phyloP scores from a whole-genome alignment of 2,113 vertebrate species.

The Oncorhynchus gorbuscha region DNA sequence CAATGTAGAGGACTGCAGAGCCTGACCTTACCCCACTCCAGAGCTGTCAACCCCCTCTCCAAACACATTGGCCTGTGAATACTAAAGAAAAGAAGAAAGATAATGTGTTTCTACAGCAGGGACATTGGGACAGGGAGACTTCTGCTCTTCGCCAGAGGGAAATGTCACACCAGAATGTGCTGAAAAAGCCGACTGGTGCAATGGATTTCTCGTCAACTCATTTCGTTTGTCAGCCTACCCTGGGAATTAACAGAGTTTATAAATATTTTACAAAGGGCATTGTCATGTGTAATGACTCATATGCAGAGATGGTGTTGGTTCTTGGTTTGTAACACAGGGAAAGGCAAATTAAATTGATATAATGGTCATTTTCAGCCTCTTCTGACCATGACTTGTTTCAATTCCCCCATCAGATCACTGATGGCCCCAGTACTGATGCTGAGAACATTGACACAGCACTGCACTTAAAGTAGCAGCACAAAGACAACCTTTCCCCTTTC shows the following conservation, averaged over 20 bases:
- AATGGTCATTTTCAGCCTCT: neutral
- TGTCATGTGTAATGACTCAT: neutral
- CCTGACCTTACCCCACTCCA: neutral
- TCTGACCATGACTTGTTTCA: neutral
- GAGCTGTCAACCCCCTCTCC: neutral
- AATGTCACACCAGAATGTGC: neutral
- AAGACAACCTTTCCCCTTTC: neutral
- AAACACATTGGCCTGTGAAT: neutral
- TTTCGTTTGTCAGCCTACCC: neutral
- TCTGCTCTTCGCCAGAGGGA: neutral
- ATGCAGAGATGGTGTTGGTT: neutral
- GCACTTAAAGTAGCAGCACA: neutral
- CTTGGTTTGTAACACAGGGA: neutral
- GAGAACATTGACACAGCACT: neutral
- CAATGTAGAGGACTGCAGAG: neutral
- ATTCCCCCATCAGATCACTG: neutral
- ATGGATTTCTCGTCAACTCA: too few species aligned
- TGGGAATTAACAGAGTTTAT: neutral
- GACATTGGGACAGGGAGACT: neutral
- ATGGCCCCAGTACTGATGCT: neutral
- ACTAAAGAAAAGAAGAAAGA: neutral
- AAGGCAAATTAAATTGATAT: neutral
- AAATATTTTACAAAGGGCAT: neutral
- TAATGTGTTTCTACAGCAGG: neutral
- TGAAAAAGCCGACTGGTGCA: neutral